phyloP scores from a whole-genome alignment of 2,797 vertebrate genomes.

The Mionectes olivaceus region DNA sequence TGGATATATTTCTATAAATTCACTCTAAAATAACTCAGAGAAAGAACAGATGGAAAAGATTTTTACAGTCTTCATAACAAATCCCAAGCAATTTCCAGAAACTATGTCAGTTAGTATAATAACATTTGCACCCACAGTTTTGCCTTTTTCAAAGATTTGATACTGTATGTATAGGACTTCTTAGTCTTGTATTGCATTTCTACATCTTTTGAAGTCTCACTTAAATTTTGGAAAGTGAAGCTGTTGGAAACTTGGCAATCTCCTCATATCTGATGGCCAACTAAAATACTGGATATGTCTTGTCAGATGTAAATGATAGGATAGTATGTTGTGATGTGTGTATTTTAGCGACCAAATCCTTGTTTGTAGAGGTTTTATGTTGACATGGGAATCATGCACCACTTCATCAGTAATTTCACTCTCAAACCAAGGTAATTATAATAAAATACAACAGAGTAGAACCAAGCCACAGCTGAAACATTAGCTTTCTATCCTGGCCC shows the following conservation, averaged over 20 bases:
- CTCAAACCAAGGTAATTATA: slow-evolving; percentile 66
- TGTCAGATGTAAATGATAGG: slow-evolving; percentile 66
- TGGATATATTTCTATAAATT: background rate
- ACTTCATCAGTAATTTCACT: slow-evolving; percentile 74
- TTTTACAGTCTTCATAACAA: slow-evolving; percentile 26
- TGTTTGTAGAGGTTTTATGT: slow-evolving; percentile 71
- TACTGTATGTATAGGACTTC: slow-evolving; percentile 29
- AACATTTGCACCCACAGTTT: slow-evolving; percentile 20
- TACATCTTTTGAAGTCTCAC: slow-evolving; percentile 44
- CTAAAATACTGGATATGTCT: slow-evolving; percentile 65
- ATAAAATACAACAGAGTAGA: slow-evolving; percentile 68
- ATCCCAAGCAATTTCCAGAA: slow-evolving; percentile 52
- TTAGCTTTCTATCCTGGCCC: slow-evolving; percentile 26
- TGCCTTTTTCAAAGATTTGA: slow-evolving; percentile 29
- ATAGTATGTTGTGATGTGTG: slow-evolving; percentile 48
- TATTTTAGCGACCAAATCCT: slow-evolving; percentile 66
- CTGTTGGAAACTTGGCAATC: slow-evolving; percentile 58
- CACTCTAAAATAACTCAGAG: background rate
- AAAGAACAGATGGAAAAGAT: slow-evolving; percentile 59
- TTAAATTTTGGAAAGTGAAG: slow-evolving; percentile 55
- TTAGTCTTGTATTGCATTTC: slow-evolving; percentile 25
- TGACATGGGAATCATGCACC: slow-evolving; percentile 68
- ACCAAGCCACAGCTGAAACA: slow-evolving; percentile 69
- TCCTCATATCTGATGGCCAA: slow-evolving; percentile 41
- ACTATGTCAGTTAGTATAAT: slow-evolving; percentile 19